phyloP scores from a whole-genome alignment of 2,797 vertebrate genomes.

The Takifugu ocellatus region DNA sequence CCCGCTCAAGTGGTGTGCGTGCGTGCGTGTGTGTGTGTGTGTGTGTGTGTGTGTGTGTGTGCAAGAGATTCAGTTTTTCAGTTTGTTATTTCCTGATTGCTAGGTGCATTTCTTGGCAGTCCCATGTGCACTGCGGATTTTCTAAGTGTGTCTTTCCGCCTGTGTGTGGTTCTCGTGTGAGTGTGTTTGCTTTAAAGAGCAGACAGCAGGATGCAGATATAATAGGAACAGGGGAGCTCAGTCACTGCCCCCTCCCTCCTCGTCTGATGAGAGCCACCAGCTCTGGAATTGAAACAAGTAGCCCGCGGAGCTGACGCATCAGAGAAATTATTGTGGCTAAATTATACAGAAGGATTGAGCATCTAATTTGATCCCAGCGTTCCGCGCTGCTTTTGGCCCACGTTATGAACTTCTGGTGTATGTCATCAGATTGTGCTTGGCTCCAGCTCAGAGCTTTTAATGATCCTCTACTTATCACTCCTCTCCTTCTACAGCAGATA shows the following conservation, averaged over 20 bases:
- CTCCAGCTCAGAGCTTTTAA: constrained; percentile 45
- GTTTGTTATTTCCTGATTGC: constrained; percentile 60
- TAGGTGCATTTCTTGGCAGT: constrained; percentile 57
- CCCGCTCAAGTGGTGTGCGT: constrained; percentile 55
- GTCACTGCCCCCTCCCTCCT: constrained; percentile 58
- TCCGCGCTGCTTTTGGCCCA: constrained; percentile 53
- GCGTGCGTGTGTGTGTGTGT: constrained; percentile 39
- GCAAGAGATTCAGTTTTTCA: constrained; percentile 45
- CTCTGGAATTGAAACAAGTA: constrained; percentile 56
- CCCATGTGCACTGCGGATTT: constrained; percentile 48
- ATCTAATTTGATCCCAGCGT: constrained; percentile 58
- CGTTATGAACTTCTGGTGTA: constrained; percentile 47
- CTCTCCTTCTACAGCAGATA: constrained; percentile 37
- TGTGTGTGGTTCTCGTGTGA: constrained; percentile 19
- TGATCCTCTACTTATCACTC: constrained; percentile 65
- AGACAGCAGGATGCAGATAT: constrained; percentile 74
- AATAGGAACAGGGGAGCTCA: constrained; percentile 73
- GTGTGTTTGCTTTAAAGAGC: constrained; percentile 53
- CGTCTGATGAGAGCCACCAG: constrained; percentile 43
- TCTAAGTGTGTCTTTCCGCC: constrained; percentile 55
- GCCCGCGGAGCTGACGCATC: constrained; percentile 54
- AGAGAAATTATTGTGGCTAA: constrained; percentile 63
- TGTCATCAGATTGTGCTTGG: constrained; percentile 65
- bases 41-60: constrained; percentile 31
- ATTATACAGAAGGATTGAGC: constrained; percentile 55